Evolutionary conservation across 2,888 invertebrate genomes (phyloP).

Genomic region (Julus scandinavius): DNA sequence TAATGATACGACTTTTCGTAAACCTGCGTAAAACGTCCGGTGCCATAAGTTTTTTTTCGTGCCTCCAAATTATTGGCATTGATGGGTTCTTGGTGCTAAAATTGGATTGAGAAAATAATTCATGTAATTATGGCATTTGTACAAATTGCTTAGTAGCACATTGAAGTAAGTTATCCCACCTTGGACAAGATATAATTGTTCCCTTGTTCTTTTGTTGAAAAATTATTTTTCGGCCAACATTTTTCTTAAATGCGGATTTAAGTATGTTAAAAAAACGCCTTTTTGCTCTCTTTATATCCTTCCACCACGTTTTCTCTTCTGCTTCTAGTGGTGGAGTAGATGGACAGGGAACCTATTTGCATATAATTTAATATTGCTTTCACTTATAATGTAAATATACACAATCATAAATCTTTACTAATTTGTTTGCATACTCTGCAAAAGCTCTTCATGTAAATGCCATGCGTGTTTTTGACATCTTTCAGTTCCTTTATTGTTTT

Average conservation of each 20-base stretch:
- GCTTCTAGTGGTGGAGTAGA: background rate
- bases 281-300: background rate
- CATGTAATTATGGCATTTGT: background rate
- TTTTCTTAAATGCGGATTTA: background rate
- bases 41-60: constrained; percentile 69
- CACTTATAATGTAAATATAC: no score
- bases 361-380: background rate
- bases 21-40: constrained; percentile 68
- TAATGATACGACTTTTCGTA: constrained; percentile 71
- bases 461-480: constrained; percentile 67
- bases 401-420: no score
- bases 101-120: background rate
- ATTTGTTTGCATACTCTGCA: constrained; percentile 68
- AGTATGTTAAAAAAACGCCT: background rate
- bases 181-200: constrained; percentile 36
- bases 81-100: background rate
- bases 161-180: background rate
- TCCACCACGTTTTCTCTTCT: background rate
- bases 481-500: constrained; percentile 65
- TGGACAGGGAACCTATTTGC: background rate
- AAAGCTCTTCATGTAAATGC: constrained; percentile 71
- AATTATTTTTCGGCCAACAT: background rate
- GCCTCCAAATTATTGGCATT: constrained; percentile 71
- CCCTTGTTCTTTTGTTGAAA: constrained; percentile 47
- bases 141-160: background rate